phyloP scores from a whole-genome alignment of 35 echinoderm and acorn worm genomes.

The Strongylocentrotus purpuratus region DNA sequence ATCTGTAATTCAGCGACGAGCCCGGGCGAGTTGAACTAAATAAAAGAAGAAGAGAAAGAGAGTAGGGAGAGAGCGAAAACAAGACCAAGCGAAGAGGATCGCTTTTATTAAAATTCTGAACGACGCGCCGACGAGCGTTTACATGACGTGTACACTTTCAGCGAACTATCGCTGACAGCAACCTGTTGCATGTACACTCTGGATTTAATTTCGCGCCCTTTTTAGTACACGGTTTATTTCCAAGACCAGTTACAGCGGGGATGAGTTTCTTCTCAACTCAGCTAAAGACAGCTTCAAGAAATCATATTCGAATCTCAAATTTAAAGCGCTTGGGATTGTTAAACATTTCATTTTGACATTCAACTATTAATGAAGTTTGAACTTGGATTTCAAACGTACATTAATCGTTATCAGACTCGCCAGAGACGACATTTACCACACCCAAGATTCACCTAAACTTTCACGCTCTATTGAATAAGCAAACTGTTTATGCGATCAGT shows the following conservation, averaged over 20 bases:
- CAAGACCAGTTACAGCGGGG: neutral
- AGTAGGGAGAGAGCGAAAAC: neutral
- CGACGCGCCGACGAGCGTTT: neutral
- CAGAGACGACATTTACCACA: no score
- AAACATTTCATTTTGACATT: neutral
- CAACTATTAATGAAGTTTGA: neutral
- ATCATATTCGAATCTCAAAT: neutral
- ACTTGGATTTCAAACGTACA: no score
- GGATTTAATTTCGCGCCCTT: neutral
- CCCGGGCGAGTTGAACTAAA: neutral
- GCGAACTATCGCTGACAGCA: neutral
- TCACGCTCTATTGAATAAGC: no score
- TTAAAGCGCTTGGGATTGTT: neutral
- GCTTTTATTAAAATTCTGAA: slow-evolving; percentile 13
- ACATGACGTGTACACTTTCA: neutral
- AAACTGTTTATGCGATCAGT: no score
- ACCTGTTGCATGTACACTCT: neutral
- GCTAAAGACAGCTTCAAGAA: neutral
- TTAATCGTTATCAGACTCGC: no score
- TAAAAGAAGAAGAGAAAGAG: neutral
- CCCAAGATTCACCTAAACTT: no score
- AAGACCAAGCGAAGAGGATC: neutral
- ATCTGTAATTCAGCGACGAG: slow-evolving; percentile 17
- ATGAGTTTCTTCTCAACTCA: neutral
- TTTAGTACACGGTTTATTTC: neutral